Evolutionary conservation across 2,888 invertebrate genomes (phyloP), one percentile per base, ranked within the genome.

Genomic region (Axea sp.): DNA sequence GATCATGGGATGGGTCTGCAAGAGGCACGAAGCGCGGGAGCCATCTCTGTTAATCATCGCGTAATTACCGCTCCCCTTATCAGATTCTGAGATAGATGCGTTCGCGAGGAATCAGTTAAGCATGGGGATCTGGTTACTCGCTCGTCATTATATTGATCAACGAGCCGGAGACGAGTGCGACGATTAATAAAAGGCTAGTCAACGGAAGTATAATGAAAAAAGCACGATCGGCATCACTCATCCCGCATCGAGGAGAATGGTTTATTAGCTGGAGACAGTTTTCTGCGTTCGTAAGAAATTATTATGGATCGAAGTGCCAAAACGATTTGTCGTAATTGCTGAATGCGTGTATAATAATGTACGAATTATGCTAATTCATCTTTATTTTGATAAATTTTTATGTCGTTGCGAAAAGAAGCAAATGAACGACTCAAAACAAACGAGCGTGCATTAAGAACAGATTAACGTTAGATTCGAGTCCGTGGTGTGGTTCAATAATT

Each of bases 21-120:
- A 77, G 81, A 79, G 78, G 81, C 78, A 82, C 77, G 82, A 81
- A 83, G 85, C 85, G 86, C 86, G 85, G 86, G 84, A 86, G 86
- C 86, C 84, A 85, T 86, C 84, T 84, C 85, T 82, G 85, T 86
- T 86, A 86, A 86, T 86, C 86, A 86, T 86, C 85, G 84, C 82
- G 81, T 86, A 86, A 86, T 86, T 86, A 86, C 84, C 83, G 81
- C 82, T 84, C 82, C 83, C 84, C 86, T 86, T 86, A 86, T 86
- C 85, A 84, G 86, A 86, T 86, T 82, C 80, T 75, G 80, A 84
- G 85, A 86, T 86, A 85, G 79, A 79, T 78, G 81, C 75, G 64
- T 43, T 72, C 71, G 78, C 73, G 35, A 76, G 65, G 73, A 73
- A 71, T 73, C 71, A 62, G 73, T 71, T 73, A 73, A 76, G 81